A percentile compares a stretch with the other conserved stretches of the same genome.
These are phyloP conservation scores for Anolis sagrei DNA, from an alignment of 2,113 vertebrate species.

Conservation along the genomic window DNA sequence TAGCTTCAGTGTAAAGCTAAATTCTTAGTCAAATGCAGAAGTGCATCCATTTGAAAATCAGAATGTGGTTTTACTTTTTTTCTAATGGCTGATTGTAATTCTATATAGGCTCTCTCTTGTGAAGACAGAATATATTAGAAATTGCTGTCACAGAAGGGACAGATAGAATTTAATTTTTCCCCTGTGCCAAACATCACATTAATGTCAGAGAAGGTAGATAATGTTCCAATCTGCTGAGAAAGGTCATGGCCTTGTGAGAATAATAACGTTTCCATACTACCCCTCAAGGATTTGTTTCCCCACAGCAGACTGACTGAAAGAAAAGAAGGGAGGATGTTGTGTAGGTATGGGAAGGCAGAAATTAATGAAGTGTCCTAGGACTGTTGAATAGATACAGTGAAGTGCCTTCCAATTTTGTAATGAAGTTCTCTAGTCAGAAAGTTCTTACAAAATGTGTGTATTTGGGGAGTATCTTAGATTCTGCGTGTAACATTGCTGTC, in stretches of 20 bases:
- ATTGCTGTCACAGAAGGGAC: not conserved
- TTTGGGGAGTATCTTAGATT: too few species aligned
- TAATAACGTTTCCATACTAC: constrained; percentile 16
- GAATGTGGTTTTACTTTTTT: not conserved
- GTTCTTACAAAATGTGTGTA: too few species aligned
- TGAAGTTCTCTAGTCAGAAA: too few species aligned
- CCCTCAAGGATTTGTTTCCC: constrained; percentile 14
- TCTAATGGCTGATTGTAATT: constrained; percentile 20
- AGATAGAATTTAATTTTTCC: constrained; percentile 6
- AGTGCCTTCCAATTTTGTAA: not conserved
- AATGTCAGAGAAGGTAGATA: constrained; percentile 12
- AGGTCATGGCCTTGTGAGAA: constrained; percentile 21
- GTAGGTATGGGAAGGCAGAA: constrained; percentile 7
- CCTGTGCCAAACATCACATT: constrained; percentile 12
- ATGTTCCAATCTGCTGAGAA: not conserved
- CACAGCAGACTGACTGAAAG: constrained; percentile 1
- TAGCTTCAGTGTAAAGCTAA: not conserved
- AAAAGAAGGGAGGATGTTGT: constrained; percentile 15
- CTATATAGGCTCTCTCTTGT: constrained; percentile 18
- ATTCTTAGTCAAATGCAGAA: not conserved
- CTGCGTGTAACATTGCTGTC: too few species aligned
- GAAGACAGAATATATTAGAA: constrained; percentile 17
- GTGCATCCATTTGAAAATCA: not conserved
- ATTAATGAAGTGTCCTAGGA: constrained; percentile 28
- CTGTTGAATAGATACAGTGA: not conserved